Conservation (phyloP, 2,888 invertebrate species). For the Latrodectus elegans region DNA sequence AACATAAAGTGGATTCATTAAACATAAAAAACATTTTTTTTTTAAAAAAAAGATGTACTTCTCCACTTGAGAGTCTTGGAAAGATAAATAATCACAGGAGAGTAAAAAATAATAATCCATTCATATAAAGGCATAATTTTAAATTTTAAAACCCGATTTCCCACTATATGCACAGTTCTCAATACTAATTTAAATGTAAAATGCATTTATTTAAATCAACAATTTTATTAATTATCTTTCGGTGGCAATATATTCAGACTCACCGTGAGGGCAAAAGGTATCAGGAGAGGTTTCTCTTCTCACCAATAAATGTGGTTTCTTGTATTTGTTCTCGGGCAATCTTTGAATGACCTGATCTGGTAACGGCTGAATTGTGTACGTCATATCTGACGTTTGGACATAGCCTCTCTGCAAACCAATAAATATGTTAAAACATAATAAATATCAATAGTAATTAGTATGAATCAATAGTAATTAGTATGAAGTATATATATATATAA, state of each 20-base stretch:
- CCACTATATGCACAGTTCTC: too few relatives aligned
- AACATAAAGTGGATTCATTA: too few relatives aligned
- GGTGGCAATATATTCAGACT: neutral
- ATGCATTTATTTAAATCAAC: neutral
- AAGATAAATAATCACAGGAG: too few relatives aligned
- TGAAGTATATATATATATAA: too few relatives aligned
- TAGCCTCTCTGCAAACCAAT: slow-evolving; percentile 64
- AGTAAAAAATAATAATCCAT: too few relatives aligned
- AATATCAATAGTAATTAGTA: too few relatives aligned
- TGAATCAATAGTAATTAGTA: too few relatives aligned
- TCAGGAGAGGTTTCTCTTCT: slow-evolving; percentile 53
- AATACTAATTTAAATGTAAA: neutral
- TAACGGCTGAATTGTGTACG: slow-evolving; percentile 69
- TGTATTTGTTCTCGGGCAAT: slow-evolving; percentile 25
- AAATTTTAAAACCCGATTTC: too few relatives aligned
- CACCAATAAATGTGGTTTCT: slow-evolving; percentile 53
- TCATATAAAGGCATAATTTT: too few relatives aligned
- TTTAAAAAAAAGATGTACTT: too few relatives aligned
- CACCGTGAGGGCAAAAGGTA: slow-evolving; percentile 65
- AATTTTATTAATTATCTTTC: neutral
- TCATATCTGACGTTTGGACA: slow-evolving; percentile 65
- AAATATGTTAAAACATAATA: neutral
- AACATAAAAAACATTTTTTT: too few relatives aligned
- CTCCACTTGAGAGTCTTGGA: too few relatives aligned
- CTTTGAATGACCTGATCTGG: slow-evolving; percentile 50